These are phyloP conservation scores for Brachypodius melanocephalos DNA, from an alignment of 2,113 vertebrate species.

Conservation along the genomic window DNA sequence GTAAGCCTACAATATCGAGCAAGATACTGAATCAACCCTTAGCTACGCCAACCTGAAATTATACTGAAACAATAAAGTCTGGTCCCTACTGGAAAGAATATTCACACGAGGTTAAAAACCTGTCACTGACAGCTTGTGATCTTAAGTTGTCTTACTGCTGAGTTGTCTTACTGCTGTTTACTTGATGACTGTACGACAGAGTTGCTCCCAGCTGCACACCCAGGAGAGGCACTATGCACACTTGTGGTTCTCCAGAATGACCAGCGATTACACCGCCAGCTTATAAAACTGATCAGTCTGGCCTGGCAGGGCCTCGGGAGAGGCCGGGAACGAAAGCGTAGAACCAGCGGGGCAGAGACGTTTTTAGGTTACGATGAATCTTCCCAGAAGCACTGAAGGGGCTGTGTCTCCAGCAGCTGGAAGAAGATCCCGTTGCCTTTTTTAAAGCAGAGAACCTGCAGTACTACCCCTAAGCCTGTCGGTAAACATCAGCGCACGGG, in stretches of 20 bases:
- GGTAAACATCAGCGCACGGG: not conserved
- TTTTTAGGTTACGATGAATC: not conserved
- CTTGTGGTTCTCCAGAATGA: not conserved
- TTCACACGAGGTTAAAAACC: not conserved
- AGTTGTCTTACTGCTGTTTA: not conserved
- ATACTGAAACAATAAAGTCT: not conserved
- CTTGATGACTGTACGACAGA: no score
- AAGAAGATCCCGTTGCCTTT: not conserved
- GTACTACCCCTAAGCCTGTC: fast-evolving
- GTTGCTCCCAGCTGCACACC: not conserved
- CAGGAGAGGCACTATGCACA: not conserved
- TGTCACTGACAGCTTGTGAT: not conserved
- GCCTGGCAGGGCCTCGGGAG: not conserved
- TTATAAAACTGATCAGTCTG: not conserved
- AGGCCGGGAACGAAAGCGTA: not conserved
- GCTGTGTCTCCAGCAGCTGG: not conserved
- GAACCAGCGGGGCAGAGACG: not conserved
- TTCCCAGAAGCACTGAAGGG: not conserved
- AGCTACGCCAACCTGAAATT: not conserved
- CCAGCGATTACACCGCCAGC: not conserved
- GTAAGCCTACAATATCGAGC: fast-evolving
- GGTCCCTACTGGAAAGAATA: not conserved
- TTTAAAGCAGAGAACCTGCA: fast-evolving
- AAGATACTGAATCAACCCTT: not conserved
- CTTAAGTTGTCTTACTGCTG: not conserved